These are phyloP conservation scores for Formica selysi DNA, from an alignment of 1,140 invertebrate genomes.

Conservation along the genomic window DNA sequence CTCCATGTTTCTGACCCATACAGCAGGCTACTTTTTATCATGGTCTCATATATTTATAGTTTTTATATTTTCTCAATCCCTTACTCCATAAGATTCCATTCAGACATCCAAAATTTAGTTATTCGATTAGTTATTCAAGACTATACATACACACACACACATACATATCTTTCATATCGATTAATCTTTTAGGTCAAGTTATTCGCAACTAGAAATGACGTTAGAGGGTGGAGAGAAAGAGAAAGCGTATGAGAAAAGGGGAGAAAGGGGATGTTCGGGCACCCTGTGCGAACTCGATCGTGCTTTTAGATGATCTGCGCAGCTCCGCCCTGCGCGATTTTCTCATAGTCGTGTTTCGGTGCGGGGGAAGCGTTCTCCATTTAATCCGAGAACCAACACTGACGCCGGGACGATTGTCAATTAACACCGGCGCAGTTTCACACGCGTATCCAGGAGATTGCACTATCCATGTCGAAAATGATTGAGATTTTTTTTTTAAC, in stretches of 20 bases:
- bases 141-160: too few relatives aligned
- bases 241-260: neutral
- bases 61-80: too few relatives aligned
- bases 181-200: too few relatives aligned
- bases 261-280: neutral
- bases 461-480: neutral
- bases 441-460: neutral
- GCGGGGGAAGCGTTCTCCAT: neutral
- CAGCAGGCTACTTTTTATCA: too few relatives aligned
- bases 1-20: too few relatives aligned
- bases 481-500: neutral
- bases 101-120: too few relatives aligned
- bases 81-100: too few relatives aligned
- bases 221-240: neutral
- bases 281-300: conserved; percentile 3
- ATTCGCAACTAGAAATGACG: too few relatives aligned
- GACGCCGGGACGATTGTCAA: neutral
- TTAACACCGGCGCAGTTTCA: neutral
- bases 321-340: neutral
- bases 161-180: too few relatives aligned
- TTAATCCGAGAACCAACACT: neutral
- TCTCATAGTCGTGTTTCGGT: neutral
- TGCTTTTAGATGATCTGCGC: neutral
- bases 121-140: too few relatives aligned
- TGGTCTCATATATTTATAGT: too few relatives aligned